These are phyloP conservation scores for Tachycineta bicolor DNA, from an alignment of 2,113 vertebrate genomes.

Conservation along the genomic window DNA sequence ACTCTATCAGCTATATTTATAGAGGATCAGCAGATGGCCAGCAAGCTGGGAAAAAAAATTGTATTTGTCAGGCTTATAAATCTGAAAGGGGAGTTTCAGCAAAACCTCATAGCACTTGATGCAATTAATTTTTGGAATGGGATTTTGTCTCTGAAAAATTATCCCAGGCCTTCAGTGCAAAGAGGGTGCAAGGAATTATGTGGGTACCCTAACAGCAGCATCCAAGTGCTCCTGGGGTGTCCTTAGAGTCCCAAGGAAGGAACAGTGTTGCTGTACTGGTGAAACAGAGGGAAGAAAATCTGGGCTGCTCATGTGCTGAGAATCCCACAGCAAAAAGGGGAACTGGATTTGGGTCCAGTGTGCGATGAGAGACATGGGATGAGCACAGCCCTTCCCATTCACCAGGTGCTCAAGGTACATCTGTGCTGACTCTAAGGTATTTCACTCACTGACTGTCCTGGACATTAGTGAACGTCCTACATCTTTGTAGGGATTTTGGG, in stretches of 20 bases:
- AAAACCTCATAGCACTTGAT: background rate
- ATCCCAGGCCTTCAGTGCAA: background rate
- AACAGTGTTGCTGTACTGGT: accelerated
- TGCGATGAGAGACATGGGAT: accelerated
- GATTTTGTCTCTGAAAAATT: background rate
- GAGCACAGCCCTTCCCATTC: background rate
- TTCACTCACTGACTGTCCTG: background rate
- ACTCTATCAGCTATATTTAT: constrained; percentile 30
- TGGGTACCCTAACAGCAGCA: background rate
- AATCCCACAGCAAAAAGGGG: background rate
- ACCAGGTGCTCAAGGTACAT: accelerated
- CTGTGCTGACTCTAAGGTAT: background rate
- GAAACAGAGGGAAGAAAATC: background rate
- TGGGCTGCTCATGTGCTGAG: background rate
- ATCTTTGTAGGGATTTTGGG: background rate
- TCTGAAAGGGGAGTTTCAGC: background rate
- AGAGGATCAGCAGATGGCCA: constrained; percentile 55
- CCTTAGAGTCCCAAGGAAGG: background rate
- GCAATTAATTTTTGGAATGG: background rate
- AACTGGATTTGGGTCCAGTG: background rate
- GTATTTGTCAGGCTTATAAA: constrained; percentile 29
- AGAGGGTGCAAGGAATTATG: background rate
- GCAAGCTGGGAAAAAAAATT: constrained; percentile 22
- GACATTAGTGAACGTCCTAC: background rate
- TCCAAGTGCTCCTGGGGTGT: background rate